Base-by-base conservation (phyloP, 2,797 vertebrate species). In the Chaetodon trifasciatus region DNA sequence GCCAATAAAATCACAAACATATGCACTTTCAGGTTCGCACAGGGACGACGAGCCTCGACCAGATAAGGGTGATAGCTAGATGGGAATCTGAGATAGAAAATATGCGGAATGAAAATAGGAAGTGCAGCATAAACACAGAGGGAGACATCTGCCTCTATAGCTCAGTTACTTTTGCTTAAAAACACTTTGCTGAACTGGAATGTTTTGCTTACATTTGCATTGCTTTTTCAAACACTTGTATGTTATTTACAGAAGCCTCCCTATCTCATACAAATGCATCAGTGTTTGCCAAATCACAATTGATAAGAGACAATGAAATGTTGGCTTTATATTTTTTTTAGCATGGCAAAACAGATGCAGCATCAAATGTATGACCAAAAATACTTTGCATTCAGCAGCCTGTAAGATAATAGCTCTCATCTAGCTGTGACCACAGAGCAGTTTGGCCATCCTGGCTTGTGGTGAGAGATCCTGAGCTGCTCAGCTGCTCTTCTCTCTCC, bases 401-500 rank as follows among this genome's bases (percentile, higher is more conserved):
- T 12, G 52, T 39, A n/a, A 65, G 73, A 76, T 86, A 84, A 76
- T 37, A 52, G 70, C 57, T 70, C 58, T 77, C 70, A 46, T 81
- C 73, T 66, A 19, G 19, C 46, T 82, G 74, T 46, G 70, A 84
- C 76, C 70, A 21, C 71, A 52, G 46, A 52, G 69, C 70, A 47
- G 42, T 65, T 64, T 62, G 61, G 67, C 67, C 58, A 85, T 86
- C 61, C 71, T 61, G 70, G 64, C 46, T 40, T 71, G 78, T 70
- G 78, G 81, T 63, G 70, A 75, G 68, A 60, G 77, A 79, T 66
- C 46, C 65, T 73, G 79, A 68, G 74, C 81, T 71, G 67, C 67
- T 79, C 81, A 70, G 82, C 83, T 64, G 79, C 70, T 88, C 84
- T 81, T 52, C 76, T 78, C 70, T 87, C 63, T 81, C 79, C 72